Evolutionary conservation across 2,113 vertebrate genomes (phyloP).

Genomic region (Cyprinodon variegatus): DNA sequence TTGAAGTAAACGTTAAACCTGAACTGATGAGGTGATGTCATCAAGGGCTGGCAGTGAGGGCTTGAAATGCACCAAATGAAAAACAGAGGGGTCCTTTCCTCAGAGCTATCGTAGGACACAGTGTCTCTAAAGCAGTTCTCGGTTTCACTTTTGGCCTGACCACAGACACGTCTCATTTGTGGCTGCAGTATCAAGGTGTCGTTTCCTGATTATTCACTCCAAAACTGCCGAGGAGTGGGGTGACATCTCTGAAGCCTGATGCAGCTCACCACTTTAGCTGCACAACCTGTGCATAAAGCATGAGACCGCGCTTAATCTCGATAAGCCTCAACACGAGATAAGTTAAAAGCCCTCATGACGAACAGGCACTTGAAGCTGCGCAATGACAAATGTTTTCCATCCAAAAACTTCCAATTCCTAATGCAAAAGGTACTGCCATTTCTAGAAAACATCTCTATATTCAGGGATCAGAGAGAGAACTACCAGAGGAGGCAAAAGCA

Average conservation of each 20-base stretch:
- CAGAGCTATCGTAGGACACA: constrained; percentile 57
- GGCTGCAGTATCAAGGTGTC: constrained; percentile 73
- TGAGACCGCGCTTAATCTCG: constrained; percentile 43
- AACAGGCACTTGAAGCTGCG: constrained; percentile 27
- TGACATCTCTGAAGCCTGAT: constrained; percentile 56
- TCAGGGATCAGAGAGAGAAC: constrained; percentile 28
- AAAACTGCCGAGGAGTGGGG: constrained; percentile 67
- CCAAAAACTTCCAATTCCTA: constrained; percentile 32
- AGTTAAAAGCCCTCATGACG: constrained; percentile 39
- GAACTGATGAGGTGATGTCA: constrained; percentile 65
- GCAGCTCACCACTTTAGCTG: constrained; percentile 52
- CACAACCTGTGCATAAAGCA: constrained; percentile 52
- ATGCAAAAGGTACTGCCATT: constrained; percentile 44
- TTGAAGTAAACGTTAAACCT: constrained; percentile 67
- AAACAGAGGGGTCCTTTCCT: constrained; percentile 63
- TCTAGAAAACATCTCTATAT: constrained; percentile 27
- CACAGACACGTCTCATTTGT: constrained; percentile 73
- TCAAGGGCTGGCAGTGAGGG: constrained; percentile 53
- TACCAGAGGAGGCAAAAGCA: constrained; percentile 34
- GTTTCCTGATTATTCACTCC: constrained; percentile 78
- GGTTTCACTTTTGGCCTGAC: constrained; percentile 70
- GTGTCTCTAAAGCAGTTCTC: constrained; percentile 68
- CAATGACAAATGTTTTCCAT: constrained; percentile 45
- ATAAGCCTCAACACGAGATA: constrained; percentile 38
- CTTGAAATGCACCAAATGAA: constrained; percentile 73